These are phyloP conservation scores for Macrophya alboannulata DNA, from an alignment of 2,888 invertebrate species.

Conservation along the genomic window DNA sequence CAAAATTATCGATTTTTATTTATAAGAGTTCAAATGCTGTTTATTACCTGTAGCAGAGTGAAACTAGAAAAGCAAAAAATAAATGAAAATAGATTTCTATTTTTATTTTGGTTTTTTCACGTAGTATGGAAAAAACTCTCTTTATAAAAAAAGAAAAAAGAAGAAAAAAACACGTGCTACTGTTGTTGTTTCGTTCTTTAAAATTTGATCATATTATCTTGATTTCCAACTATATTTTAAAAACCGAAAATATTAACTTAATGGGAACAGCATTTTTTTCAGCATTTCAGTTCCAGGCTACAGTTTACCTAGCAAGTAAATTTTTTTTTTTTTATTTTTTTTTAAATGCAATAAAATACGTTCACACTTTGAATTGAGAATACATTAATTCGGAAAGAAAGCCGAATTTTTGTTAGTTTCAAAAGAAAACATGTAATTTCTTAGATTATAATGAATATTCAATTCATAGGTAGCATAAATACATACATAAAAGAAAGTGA, in stretches of 20 bases:
- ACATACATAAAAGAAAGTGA: not conserved
- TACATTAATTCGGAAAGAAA: not conserved
- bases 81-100: not conserved
- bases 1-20: slow-evolving; percentile 29
- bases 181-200: not conserved
- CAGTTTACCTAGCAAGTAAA: not conserved
- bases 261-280: not conserved
- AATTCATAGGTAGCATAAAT: not conserved
- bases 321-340: not conserved
- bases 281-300: not conserved
- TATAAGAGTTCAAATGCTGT: slow-evolving; percentile 8
- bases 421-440: not conserved
- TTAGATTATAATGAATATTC: not conserved
- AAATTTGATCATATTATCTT: not conserved
- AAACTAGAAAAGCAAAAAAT: not conserved
- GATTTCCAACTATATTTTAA: not conserved
- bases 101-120: not conserved
- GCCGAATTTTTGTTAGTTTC: not conserved
- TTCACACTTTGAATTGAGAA: not conserved
- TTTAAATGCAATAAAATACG: not conserved
- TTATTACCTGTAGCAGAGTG: not conserved
- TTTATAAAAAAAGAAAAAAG: not conserved
- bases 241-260: not conserved
- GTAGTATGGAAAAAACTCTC: not conserved
- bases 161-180: not conserved